Conservation (phyloP, 2,888 invertebrate species). For the Salticus scenicus region DNA sequence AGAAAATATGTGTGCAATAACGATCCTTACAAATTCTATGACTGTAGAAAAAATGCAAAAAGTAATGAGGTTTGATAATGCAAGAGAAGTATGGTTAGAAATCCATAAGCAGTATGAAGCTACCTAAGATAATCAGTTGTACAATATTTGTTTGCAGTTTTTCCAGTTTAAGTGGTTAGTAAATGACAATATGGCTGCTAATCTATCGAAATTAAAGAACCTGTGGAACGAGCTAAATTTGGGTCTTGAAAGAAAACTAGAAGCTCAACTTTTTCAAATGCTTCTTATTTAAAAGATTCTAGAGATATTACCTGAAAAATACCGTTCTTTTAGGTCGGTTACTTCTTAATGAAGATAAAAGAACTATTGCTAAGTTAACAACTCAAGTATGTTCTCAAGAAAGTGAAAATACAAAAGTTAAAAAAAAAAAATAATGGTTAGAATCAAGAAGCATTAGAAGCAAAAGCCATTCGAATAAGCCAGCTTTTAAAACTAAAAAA, state of each 20-base stretch:
- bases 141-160: constrained; percentile 50
- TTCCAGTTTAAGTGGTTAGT: constrained; percentile 37
- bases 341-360: constrained; percentile 40
- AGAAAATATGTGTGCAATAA: background rate
- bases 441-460: too few species aligned
- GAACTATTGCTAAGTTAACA: constrained; percentile 28
- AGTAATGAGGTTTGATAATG: constrained; percentile 19
- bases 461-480: too few species aligned
- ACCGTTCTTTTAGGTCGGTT: constrained; percentile 20
- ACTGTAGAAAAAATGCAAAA: constrained; percentile 31
- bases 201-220: constrained; percentile 43
- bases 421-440: too few species aligned
- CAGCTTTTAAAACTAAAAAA: too few species aligned
- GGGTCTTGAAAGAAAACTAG: constrained; percentile 2
- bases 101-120: constrained; percentile 42
- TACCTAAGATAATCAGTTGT: constrained; percentile 37
- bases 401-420: constrained; percentile 14
- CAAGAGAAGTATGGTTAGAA: constrained; percentile 20
- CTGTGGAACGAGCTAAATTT: constrained; percentile 43
- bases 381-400: constrained; percentile 21
- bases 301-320: constrained; percentile 24
- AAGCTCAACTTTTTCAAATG: background rate
- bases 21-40: constrained; percentile 27
- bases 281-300: constrained; percentile 19
- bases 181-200: constrained; percentile 23